Evolutionary conservation across 1,140 invertebrate genomes (phyloP).

Genomic region (Sitobion miscanthi): DNA sequence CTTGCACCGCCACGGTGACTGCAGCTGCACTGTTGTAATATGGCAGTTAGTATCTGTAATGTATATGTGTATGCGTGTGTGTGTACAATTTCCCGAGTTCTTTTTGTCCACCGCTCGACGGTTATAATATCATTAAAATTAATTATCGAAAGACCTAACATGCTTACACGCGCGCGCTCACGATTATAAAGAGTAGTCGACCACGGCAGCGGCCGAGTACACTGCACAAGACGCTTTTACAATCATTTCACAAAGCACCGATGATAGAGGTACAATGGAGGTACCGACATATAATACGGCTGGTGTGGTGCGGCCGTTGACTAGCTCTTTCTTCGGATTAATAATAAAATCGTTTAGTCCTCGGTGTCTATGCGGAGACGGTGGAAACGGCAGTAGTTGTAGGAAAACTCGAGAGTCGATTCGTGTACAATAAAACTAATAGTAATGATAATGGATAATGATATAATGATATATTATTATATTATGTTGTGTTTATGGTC

Average conservation of each 20-base stretch:
- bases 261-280: not conserved
- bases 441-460: not conserved
- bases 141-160: not conserved
- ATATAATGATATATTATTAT: not conserved
- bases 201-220: not conserved
- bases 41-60: not conserved
- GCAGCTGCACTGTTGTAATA: not conserved
- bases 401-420: not conserved
- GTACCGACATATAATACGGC: not conserved
- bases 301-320: not conserved
- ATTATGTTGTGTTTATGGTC: not conserved
- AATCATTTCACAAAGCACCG: not conserved
- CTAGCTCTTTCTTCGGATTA: not conserved
- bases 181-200: not conserved
- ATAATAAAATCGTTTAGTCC: not conserved
- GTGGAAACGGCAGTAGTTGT: not conserved
- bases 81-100: not conserved
- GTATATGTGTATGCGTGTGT: too few species aligned
- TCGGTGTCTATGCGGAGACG: not conserved
- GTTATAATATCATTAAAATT: not conserved
- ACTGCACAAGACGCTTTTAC: not conserved
- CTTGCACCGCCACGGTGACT: not conserved
- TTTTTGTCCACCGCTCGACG: not conserved
- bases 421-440: not conserved
- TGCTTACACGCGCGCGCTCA: not conserved